Evolutionary conservation across 2,888 invertebrate genomes (phyloP).

Genomic region (Hemistola chrysoprasaria): DNA sequence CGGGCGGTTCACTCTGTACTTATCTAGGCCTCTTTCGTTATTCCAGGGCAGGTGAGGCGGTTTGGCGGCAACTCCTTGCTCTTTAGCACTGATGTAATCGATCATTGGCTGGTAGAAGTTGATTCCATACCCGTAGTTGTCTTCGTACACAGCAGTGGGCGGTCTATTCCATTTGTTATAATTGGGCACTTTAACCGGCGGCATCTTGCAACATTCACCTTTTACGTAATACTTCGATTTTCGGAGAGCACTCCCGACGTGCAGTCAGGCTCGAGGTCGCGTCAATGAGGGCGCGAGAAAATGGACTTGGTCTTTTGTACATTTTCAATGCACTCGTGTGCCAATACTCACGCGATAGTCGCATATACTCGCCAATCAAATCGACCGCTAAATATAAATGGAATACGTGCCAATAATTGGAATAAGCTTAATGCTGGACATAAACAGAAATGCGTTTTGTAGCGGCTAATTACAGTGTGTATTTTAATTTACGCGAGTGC

Average conservation of each 20-base stretch:
- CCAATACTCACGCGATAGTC: conserved; percentile 60
- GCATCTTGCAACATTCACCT: conserved; percentile 49
- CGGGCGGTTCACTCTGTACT: conserved; percentile 85
- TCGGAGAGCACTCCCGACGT: conserved; percentile 34
- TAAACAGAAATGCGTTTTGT: conserved; percentile 16
- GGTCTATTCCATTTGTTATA: conserved; percentile 79
- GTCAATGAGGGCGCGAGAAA: conserved; percentile 55
- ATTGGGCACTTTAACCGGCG: conserved; percentile 70
- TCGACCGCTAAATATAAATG: conserved; percentile 62
- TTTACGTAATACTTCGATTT: conserved; percentile 9
- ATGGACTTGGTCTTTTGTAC: conserved; percentile 64
- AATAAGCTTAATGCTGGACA: conserved; percentile 25
- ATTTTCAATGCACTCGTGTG: conserved; percentile 60
- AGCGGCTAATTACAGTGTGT: conserved; percentile 22
- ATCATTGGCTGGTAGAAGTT: conserved; percentile 95
- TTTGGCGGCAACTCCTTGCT: conserved; percentile 62
- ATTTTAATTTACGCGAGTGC: conserved; percentile 12
- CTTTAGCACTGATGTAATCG: conserved; percentile 89
- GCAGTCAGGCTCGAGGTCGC: conserved; percentile 55
- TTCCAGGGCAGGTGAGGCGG: conserved; percentile 89
- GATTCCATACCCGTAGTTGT: conserved; percentile 92
- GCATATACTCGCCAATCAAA: conserved; percentile 68
- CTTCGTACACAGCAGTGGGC: conserved; percentile 87
- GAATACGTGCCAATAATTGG: conserved; percentile 65
- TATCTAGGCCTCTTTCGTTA: conserved; percentile 86